Evolutionary conservation across 2,113 vertebrate genomes (phyloP).

Genomic region (Cromileptes altivelis): DNA sequence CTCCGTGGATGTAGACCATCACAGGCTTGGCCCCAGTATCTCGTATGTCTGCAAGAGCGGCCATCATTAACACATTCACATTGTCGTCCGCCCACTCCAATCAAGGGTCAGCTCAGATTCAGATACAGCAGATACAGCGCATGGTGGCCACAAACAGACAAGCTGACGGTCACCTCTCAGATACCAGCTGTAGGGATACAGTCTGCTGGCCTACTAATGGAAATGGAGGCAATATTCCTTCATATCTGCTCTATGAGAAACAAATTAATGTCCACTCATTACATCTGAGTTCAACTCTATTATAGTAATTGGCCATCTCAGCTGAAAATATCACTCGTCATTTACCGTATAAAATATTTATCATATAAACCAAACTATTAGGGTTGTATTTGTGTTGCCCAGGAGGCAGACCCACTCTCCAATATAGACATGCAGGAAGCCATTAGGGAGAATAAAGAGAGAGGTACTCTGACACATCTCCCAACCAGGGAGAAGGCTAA

Average conservation of each 20-base stretch:
- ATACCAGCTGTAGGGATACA: constrained; percentile 79
- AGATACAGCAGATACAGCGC: constrained; percentile 57
- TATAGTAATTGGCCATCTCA: constrained; percentile 60
- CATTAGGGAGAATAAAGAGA: constrained; percentile 76
- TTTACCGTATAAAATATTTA: constrained; percentile 40
- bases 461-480: constrained; percentile 74
- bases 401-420: constrained; percentile 62
- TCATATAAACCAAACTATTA: constrained; percentile 48
- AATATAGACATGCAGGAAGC: constrained; percentile 71
- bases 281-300: constrained; percentile 43
- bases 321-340: constrained; percentile 51
- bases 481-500: constrained; percentile 71
- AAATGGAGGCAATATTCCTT: constrained; percentile 46
- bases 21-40: constrained; percentile 98
- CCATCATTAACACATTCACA: constrained; percentile 86
- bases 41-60: constrained; percentile 97
- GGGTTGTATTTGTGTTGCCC: constrained; percentile 47
- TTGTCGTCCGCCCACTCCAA: constrained; percentile 65
- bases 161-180: constrained; percentile 80
- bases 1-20: constrained; percentile 99
- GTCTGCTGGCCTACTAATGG: constrained; percentile 39
- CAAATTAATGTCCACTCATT: constrained; percentile 70
- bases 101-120: constrained; percentile 79
- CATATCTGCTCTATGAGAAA: constrained; percentile 45
- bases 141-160: constrained; percentile 73